phyloP scores from a whole-genome alignment of 1,140 invertebrate genomes.

The Cecropterus lyciades region DNA sequence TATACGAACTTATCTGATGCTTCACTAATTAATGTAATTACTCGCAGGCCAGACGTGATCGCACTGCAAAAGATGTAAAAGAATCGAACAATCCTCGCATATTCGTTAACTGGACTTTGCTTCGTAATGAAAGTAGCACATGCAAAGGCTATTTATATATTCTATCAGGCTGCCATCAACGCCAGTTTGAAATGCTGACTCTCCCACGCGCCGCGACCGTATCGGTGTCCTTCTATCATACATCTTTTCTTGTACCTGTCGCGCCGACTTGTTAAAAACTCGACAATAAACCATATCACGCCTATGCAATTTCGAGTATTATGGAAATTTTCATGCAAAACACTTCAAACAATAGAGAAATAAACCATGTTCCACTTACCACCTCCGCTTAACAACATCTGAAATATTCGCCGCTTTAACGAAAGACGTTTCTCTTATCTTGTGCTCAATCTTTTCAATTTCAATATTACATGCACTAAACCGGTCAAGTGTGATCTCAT shows the following conservation, averaged over 20 bases:
- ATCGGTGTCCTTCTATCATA: conserved; percentile 35
- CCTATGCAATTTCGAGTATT: conserved; percentile 42
- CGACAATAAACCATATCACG: conserved; percentile 46
- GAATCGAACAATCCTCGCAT: background rate
- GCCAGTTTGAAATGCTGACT: conserved; percentile 26
- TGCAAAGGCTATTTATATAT: conserved; percentile 35
- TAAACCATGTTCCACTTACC: conserved; percentile 63
- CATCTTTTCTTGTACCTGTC: conserved; percentile 41
- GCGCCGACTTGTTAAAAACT: conserved; percentile 46
- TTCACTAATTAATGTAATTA: conserved; percentile 1
- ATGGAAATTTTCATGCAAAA: conserved; percentile 51
- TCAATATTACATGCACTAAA: conserved; percentile 25
- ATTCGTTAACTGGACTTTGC: conserved; percentile 21
- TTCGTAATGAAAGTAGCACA: conserved; percentile 29
- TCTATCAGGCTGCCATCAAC: conserved; percentile 28
- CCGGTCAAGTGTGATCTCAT: conserved; percentile 22
- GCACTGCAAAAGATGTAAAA: conserved; percentile 6
- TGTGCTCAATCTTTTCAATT: conserved; percentile 5
- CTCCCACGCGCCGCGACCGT: conserved; percentile 19
- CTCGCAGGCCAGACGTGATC: background rate
- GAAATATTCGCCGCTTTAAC: conserved; percentile 46
- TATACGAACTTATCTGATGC: background rate
- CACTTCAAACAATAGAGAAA: conserved; percentile 68
- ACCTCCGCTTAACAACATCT: conserved; percentile 48
- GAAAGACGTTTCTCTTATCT: conserved; percentile 42